Base-by-base conservation (phyloP, 1,140 invertebrate species). In the Bombus breviceps region DNA sequence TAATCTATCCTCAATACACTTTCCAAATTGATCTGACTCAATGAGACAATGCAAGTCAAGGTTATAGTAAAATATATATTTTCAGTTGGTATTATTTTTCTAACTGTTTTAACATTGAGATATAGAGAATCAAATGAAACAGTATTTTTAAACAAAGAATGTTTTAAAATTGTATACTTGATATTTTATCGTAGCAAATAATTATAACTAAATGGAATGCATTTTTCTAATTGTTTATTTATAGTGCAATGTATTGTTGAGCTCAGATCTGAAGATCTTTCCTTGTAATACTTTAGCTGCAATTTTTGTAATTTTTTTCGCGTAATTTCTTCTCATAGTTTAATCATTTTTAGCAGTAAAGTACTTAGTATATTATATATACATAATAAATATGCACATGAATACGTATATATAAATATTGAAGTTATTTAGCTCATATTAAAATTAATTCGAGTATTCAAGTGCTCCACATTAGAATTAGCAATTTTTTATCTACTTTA, bases 331-430 rank as follows among this genome's bases (percentile, higher is more conserved):
- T 28, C 32, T 47, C 62, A 43, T 71, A 71, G 22, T 41, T 39
- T n/a, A 57, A 84, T 79, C 62, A 47, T 13, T 71, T 71, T 43
- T 71, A 25, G 28, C 25, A 4, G 0, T 69, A 32, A 72, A 72
- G 81, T 84, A 78, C 75, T 84, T 71, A 28, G 41, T 15, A 53
- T 37, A 71, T 71, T 79, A 66, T 76, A 32, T 41, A 32, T 53
- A 75, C n/a, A 47, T 37, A 34, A 64, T 53, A 81, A 22, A 72
- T 72, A 71, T 82, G 80, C 47, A 71, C n/a, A 53, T 71, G 43
- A 59, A 47, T 76, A 53, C 62, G 82, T 79, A 79, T 5, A 72
- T 84, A 79, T 53, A 25, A 71, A 84, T 34, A 28, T 25, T 34
- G 28, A 47, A 37, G 41, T 57, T 43, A 37, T 68, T 57, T 28